Evolutionary conservation across 2,888 invertebrate genomes (phyloP).

Genomic region (Euspilapteryx auroguttella): DNA sequence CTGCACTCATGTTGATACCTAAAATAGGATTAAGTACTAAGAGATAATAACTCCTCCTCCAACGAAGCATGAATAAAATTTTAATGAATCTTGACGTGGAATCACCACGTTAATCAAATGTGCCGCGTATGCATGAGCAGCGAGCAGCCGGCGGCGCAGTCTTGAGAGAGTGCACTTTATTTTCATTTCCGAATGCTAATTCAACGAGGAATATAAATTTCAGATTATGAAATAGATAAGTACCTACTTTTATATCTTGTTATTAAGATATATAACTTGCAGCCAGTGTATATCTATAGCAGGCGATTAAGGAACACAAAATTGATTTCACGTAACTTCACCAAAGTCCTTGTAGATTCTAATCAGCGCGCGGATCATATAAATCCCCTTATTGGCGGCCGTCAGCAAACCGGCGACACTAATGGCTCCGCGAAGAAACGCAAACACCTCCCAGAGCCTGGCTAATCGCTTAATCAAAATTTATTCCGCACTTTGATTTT

Average conservation of each 20-base stretch:
- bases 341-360: conserved; percentile 6
- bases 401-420: conserved; percentile 21
- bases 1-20: too few relatives aligned
- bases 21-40: too few relatives aligned
- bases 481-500: conserved; percentile 62
- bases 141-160: too few relatives aligned
- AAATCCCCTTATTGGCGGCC: conserved; percentile 12
- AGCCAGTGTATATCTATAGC: too few relatives aligned
- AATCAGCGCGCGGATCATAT: conserved; percentile 9
- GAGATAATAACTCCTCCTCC: too few relatives aligned
- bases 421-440: conserved; percentile 32
- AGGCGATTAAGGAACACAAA: too few relatives aligned
- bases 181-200: too few relatives aligned
- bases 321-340: neutral
- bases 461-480: conserved; percentile 62
- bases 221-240: too few relatives aligned
- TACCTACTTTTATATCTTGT: too few relatives aligned
- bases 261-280: too few relatives aligned
- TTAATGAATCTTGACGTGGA: conserved; percentile 37
- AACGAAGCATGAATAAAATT: conserved; percentile 41
- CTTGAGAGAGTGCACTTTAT: too few relatives aligned
- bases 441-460: conserved; percentile 44
- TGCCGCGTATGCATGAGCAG: conserved; percentile 26
- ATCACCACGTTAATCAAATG: conserved; percentile 28
- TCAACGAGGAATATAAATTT: too few relatives aligned